Evolutionary conservation across 2,113 vertebrate species (phyloP), one percentile per base, ranked within the genome.

Genomic region (Siniperca chuatsi): DNA sequence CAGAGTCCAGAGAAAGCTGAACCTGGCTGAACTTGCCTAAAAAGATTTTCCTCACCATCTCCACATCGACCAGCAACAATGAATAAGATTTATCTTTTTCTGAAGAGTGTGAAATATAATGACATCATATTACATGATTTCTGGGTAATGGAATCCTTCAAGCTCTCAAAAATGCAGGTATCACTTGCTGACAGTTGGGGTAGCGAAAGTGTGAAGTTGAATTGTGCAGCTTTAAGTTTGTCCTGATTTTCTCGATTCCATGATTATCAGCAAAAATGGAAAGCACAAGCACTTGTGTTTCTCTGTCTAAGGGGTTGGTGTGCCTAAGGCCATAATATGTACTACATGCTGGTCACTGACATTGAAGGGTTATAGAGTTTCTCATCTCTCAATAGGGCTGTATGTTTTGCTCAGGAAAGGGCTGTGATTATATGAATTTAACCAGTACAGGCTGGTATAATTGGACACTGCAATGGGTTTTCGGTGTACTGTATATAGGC

Each of bases 301-400:
- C 44, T 67, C 58, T 20, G 40, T 69, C 25, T 33, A 16, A 69
- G 57, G 42, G 21, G n/a, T 20, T 48, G 15, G 54, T 67, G 20
- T 57, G 75, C 67, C 77, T 33, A 0, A 37, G 81, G 86, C 69
- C 60, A 78, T 25, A 77, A 37, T 54, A 61, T 76, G 70, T 68
- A 61, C 58, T 44, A 79, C 73, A 78, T 35, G 64, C 78, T 75
- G 85, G 78, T 65, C 68, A 75, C 1, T 83, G 83, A 79, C 81
- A 86, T 33, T 79, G 67, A 72, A 58, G 54, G 50, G 44, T 77
- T 79, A 46, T 55, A 71, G 42, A 82, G 46, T 68, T 33, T 79
- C 58, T n/a, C 40, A 2, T 70, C 64, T 85, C 73, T 74, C 66
- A 62, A 3, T 42, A 33, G 50, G 42, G 16, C 57, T 66, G 35